phyloP scores from a whole-genome alignment of 2,888 invertebrate species.

The Drosophila tanythrix region DNA sequence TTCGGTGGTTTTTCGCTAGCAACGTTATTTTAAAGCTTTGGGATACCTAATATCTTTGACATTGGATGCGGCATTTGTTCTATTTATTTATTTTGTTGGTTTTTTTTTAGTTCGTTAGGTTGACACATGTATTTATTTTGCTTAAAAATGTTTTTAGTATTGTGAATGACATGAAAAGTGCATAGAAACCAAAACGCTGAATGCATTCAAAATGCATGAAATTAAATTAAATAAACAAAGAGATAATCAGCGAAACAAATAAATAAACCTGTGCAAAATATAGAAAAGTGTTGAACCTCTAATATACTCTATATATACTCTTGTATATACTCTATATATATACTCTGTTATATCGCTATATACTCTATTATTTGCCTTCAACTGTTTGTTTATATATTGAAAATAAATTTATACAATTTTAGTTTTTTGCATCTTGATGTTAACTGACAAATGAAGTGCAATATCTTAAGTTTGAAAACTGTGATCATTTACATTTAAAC shows the following conservation, averaged over 20 bases:
- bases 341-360: too few species aligned
- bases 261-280: neutral
- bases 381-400: neutral
- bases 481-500: neutral
- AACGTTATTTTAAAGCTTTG: constrained; percentile 63
- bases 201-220: constrained; percentile 33
- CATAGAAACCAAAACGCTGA: constrained; percentile 24
- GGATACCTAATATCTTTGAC: constrained; percentile 14
- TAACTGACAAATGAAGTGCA: neutral
- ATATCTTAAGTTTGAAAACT: neutral
- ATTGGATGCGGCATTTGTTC: constrained; percentile 18
- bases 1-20: constrained; percentile 43
- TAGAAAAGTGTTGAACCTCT: too few species aligned
- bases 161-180: constrained; percentile 41
- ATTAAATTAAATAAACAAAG: constrained; percentile 25
- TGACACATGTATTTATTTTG: constrained; percentile 59
- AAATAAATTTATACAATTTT: neutral
- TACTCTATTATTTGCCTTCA: too few species aligned
- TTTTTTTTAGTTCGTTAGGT: constrained; percentile 1
- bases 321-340: too few species aligned
- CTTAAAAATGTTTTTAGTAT: constrained; percentile 46
- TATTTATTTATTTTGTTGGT: constrained; percentile 2
- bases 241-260: constrained; percentile 31
- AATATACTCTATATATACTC: neutral
- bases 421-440: neutral